A percentile compares a stretch with the other conserved stretches of the same genome.
phyloP scores from a whole-genome alignment of 1,140 invertebrate genomes.

The Mylabris phalerata region DNA sequence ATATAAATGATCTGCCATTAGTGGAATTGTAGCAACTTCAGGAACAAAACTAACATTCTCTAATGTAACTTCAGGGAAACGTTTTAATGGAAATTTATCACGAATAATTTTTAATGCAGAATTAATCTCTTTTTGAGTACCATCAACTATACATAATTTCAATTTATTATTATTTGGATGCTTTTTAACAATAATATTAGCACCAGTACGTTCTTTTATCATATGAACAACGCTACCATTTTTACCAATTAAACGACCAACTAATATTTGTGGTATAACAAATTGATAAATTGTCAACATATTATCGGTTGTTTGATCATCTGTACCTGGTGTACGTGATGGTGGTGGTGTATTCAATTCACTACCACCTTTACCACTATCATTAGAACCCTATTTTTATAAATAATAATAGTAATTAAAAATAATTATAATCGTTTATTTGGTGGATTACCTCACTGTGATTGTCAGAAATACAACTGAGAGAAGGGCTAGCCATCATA shows the following conservation, averaged over 20 bases:
- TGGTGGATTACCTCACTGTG: constrained; percentile 53
- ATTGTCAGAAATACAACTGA: constrained; percentile 59
- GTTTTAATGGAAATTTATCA: constrained; percentile 71
- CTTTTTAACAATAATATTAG: constrained; percentile 69
- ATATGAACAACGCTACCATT: constrained; percentile 73
- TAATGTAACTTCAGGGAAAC: constrained; percentile 70
- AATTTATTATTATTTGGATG: constrained; percentile 62
- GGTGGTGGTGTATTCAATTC: constrained; percentile 56
- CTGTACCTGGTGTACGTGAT: constrained; percentile 28
- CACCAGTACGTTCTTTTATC: constrained; percentile 71
- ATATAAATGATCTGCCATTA: constrained; percentile 57
- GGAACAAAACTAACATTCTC: constrained; percentile 64
- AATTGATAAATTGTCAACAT: constrained; percentile 61
- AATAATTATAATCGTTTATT: background rate
- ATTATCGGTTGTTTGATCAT: background rate
- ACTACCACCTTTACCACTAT: constrained; percentile 68
- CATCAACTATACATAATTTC: constrained; percentile 53
- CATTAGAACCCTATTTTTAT: constrained; percentile 54
- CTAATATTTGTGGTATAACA: constrained; percentile 67
- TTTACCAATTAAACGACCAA: constrained; percentile 82
- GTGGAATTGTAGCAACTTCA: constrained; percentile 48
- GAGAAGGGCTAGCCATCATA: constrained; percentile 54
- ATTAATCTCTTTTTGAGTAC: constrained; percentile 65
- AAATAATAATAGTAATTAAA: too few relatives aligned
- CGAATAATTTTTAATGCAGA: constrained; percentile 75